phyloP scores from a whole-genome alignment of 2,113 vertebrate genomes.

The Aspiorhynchus laticeps region DNA sequence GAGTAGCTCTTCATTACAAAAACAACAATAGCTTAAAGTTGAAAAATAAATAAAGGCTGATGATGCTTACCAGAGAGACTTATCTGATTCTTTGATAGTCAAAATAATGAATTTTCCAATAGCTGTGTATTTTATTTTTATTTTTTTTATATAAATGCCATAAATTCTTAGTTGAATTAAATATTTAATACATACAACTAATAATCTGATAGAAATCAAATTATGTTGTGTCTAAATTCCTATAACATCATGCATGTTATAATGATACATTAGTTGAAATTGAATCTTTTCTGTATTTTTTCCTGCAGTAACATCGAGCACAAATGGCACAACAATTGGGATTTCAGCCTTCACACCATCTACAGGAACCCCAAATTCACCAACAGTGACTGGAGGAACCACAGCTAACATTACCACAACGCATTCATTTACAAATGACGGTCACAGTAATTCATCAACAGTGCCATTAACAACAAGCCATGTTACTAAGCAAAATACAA shows the following conservation, averaged over 20 bases:
- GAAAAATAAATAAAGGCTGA: not conserved
- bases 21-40: not conserved
- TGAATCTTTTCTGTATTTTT: not conserved
- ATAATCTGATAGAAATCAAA: not conserved
- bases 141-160: too few species aligned
- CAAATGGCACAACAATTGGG: not conserved
- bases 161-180: not conserved
- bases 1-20: not conserved
- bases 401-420: not conserved
- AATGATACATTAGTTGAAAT: not conserved
- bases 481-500: not conserved
- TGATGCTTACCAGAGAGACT: too few species aligned
- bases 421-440: not conserved
- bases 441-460: not conserved
- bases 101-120: not conserved
- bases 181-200: not conserved
- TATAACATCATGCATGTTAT: not conserved
- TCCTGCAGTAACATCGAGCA: not conserved
- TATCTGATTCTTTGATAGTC: not conserved
- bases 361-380: too few species aligned
- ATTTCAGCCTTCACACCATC: accelerated
- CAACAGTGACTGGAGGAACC: not conserved
- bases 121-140: too few species aligned
- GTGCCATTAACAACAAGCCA: not conserved
- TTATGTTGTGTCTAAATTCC: not conserved